Evolutionary conservation across 2,888 invertebrate species (phyloP), one percentile per base, ranked within the genome.

Genomic region (Drepana falcataria): DNA sequence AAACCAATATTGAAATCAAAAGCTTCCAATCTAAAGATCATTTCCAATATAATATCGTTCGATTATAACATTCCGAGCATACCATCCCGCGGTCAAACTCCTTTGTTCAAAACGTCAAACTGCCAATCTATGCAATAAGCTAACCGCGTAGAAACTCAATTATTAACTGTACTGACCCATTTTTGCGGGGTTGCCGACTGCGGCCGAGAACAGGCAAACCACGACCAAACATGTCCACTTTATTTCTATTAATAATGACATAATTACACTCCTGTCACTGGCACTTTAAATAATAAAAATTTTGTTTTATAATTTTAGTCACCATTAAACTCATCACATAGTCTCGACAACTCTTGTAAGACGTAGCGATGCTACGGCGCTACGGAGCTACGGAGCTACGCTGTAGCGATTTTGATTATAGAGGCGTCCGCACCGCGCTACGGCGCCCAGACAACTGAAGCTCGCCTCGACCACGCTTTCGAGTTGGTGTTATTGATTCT

Each of bases 401-500:
- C 48, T 65, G 69, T 69, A 69, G 71, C 68, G 59, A n/a, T n/a
- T 55, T 51, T 55, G 54, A 58, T 63, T 72, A 75, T 75, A 73
- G 65, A 64, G 73, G 66, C 84, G 83, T 68, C 82, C 81, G 79
- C 55, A 56, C 79, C 67, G 75, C 69, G 65, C 82, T 71, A 75
- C 77, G 80, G 76, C 73, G 76, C 83, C 84, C 82, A 81, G 85
- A 79, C 81, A 71, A 90, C 90, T 90, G 84, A 82, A 41, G 79
- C 76, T 74, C 65, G 71, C 73, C 70, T 63, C 74, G 71, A 74
- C 75, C 77, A 77, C 75, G 78, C 74, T 75, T 77, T 69, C 63
- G 64, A 71, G 69, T 76, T 73, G 71, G 66, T 84, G 75, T 83
- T 90, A 90, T 90, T 88, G 90, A 90, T 90, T 91, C 87, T 87